Conservation (phyloP, 2,888 invertebrate genomes). For the Bugulina stolonifera region DNA sequence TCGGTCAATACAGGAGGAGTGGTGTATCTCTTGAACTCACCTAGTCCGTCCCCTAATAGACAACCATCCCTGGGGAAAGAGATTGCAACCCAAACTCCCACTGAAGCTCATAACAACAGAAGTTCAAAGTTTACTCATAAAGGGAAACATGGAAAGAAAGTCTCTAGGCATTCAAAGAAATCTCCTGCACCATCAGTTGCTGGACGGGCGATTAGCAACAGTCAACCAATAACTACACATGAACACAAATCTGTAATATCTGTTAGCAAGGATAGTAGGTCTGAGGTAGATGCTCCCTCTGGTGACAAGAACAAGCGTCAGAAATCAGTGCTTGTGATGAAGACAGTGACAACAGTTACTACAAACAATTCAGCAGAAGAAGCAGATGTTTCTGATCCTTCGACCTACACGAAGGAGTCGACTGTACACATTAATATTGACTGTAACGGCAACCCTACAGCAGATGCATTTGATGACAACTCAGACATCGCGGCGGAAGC, state of each 20-base stretch:
- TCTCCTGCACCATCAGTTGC: too few relatives aligned
- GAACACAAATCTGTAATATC: constrained; percentile 1
- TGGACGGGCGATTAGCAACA: not conserved
- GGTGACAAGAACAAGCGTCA: not conserved
- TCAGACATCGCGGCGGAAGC: too few relatives aligned
- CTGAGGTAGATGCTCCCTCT: not conserved
- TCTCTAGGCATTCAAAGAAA: not conserved
- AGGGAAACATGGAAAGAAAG: not conserved
- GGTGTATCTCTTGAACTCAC: not conserved
- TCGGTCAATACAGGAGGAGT: not conserved
- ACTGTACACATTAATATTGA: constrained; percentile 7
- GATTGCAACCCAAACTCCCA: not conserved
- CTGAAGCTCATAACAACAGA: not conserved
- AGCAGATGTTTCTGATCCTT: not conserved
- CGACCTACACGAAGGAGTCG: not conserved
- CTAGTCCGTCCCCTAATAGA: not conserved
- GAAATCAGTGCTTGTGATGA: constrained; percentile 9
- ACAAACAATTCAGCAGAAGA: not conserved
- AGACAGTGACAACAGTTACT: constrained; percentile 13
- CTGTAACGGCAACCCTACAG: not conserved
- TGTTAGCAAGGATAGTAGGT: not conserved
- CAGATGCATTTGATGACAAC: too few relatives aligned
- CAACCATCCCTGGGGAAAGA: not conserved
- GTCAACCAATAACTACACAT: not conserved
- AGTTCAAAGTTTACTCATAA: not conserved